phyloP scores from a whole-genome alignment of 2,888 invertebrate genomes.

The Drosophila quinaria region DNA sequence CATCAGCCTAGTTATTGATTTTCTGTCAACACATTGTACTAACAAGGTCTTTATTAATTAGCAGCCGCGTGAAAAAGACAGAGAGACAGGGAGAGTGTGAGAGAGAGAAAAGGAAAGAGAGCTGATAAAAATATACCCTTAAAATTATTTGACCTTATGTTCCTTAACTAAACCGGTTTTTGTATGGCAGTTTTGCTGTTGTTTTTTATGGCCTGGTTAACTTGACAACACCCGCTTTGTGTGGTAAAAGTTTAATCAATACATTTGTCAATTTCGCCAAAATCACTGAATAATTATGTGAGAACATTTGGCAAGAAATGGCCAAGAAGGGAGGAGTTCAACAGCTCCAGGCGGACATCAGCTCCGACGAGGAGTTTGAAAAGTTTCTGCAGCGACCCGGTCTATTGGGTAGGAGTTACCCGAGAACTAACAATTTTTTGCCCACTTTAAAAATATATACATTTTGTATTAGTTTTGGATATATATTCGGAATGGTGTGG shows the following conservation, averaged over 20 bases:
- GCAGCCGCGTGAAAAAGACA: neutral
- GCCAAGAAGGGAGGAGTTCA: slow-evolving; percentile 92
- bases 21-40: slow-evolving; percentile 2
- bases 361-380: slow-evolving; percentile 94
- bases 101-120: neutral
- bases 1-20: slow-evolving; percentile 4
- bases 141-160: neutral
- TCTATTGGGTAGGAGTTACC: slow-evolving; percentile 88
- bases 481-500: slow-evolving; percentile 97
- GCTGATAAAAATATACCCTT: neutral
- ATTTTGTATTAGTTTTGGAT: slow-evolving; percentile 89
- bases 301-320: slow-evolving; percentile 84
- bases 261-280: slow-evolving; percentile 37
- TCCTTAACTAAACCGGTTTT: slow-evolving; percentile 13
- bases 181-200: neutral
- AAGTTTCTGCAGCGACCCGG: slow-evolving; percentile 92
- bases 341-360: slow-evolving; percentile 92
- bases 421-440: no score
- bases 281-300: slow-evolving; percentile 26
- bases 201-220: neutral
- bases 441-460: no score
- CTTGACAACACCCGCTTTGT: slow-evolving; percentile 37
- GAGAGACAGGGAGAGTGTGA: neutral
- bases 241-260: slow-evolving; percentile 54
- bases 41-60: slow-evolving; percentile 1